A percentile compares a stretch with the other conserved stretches of the same genome.
Evolutionary conservation across 1,140 invertebrate species (phyloP).

Genomic region (Drosophila lini): DNA sequence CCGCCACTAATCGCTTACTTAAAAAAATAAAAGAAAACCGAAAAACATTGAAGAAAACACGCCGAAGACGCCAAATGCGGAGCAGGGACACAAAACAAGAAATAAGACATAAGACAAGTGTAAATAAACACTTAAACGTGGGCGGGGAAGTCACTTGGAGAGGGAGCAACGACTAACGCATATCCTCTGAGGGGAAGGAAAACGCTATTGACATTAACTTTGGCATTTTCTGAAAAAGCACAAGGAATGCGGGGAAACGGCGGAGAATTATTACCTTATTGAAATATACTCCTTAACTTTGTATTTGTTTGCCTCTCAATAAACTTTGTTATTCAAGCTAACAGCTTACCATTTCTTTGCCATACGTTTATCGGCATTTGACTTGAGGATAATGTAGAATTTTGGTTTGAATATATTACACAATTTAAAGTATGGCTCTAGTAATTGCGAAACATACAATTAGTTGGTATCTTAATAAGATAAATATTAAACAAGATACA

Average conservation of each 20-base stretch:
- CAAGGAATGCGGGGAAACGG: constrained; percentile 3
- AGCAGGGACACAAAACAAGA: constrained; percentile 13
- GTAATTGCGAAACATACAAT: neutral
- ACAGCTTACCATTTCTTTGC: neutral
- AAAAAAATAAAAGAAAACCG: constrained; percentile 36
- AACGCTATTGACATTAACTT: constrained; percentile 29
- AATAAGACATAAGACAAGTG: constrained; percentile 53
- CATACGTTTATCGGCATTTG: neutral
- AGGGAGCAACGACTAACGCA: constrained; percentile 26
- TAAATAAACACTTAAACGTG: constrained; percentile 49
- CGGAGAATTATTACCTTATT: constrained; percentile 11
- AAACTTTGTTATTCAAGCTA: constrained; percentile 18
- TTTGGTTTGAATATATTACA: neutral
- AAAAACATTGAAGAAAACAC: constrained; percentile 16
- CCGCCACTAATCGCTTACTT: constrained; percentile 72
- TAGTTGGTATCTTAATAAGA: neutral
- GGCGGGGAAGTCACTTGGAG: constrained; percentile 3
- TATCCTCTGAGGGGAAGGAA: constrained; percentile 18
- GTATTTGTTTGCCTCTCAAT: constrained; percentile 9
- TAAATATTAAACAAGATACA: neutral
- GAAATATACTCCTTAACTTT: constrained; percentile 18
- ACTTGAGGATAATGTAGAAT: neutral
- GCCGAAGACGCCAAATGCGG: constrained; percentile 25
- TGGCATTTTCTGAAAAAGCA: constrained; percentile 8
- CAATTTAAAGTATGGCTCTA: neutral